Percentiles rank a stretch among this genome's conserved stretches.
Evolutionary conservation across 2,888 invertebrate genomes (phyloP).

Genomic region (Tenthredo scrophulariae): DNA sequence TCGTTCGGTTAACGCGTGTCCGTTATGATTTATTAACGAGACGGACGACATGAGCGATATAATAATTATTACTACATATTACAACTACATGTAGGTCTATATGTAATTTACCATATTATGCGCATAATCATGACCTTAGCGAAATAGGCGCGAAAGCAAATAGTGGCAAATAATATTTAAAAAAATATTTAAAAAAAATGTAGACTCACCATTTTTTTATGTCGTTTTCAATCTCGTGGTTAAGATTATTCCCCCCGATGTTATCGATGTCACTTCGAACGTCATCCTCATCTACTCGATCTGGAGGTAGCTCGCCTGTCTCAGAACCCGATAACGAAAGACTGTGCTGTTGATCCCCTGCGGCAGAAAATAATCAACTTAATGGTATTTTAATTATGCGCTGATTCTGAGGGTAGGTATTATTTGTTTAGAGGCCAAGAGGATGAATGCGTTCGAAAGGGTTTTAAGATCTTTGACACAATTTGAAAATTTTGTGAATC

Average conservation of each 20-base stretch:
- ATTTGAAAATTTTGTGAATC: not conserved
- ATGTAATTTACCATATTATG: not conserved
- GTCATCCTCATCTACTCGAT: conserved; percentile 51
- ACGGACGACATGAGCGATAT: not conserved
- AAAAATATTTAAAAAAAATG: not conserved
- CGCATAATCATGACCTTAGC: not conserved
- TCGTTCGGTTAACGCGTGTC: not conserved
- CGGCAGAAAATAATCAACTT: not conserved
- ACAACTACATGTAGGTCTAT: not conserved
- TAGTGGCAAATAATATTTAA: not conserved
- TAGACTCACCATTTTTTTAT: conserved; percentile 66
- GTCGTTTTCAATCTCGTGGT: conserved; percentile 60
- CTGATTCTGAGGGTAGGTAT: not conserved
- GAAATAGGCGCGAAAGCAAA: not conserved
- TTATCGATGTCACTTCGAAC: not conserved
- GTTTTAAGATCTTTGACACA: not conserved
- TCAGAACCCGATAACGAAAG: conserved; percentile 31
- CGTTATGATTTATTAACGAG: not conserved
- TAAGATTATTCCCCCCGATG: conserved; percentile 55
- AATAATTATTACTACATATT: not conserved
- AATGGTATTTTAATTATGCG: conserved; percentile 10
- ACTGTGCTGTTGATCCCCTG: conserved; percentile 51
- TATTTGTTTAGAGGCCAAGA: not conserved
- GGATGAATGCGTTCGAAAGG: not conserved
- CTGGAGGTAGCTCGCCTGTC: conserved; percentile 54